Percentiles rank a stretch among this genome's conserved stretches.
phyloP scores from a whole-genome alignment of 2,888 invertebrate genomes.

The Lasioglossum oenotherae region DNA sequence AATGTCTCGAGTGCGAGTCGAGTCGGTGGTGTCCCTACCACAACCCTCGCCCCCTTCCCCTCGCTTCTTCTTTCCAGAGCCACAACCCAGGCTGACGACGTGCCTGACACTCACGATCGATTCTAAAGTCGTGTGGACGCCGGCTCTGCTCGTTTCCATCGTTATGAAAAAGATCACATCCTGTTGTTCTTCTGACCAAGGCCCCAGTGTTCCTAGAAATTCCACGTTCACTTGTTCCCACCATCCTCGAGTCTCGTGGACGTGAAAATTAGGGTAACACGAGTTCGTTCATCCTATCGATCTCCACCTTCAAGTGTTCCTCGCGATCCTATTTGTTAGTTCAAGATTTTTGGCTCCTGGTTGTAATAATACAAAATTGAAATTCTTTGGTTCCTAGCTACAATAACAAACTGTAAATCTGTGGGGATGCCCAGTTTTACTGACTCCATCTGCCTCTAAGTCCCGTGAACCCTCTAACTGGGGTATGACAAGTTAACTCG shows the following conservation, averaged over 20 bases:
- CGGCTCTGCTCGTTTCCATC: slow-evolving; percentile 59
- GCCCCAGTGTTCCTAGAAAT: not conserved
- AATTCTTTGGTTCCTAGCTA: not conserved
- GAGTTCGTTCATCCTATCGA: too few species aligned
- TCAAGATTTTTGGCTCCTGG: not conserved
- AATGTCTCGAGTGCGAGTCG: slow-evolving; percentile 69
- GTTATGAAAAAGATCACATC: not conserved
- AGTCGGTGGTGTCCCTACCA: slow-evolving; percentile 56
- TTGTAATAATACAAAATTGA: not conserved
- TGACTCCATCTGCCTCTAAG: too few species aligned
- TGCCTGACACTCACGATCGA: slow-evolving; percentile 80
- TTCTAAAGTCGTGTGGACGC: slow-evolving; percentile 66
- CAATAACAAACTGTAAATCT: too few species aligned
- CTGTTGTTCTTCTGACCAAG: not conserved
- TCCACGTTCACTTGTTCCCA: not conserved
- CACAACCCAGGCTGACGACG: slow-evolving; percentile 76
- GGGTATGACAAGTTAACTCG: too few species aligned
- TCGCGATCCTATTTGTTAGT: not conserved
- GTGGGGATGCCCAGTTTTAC: too few species aligned
- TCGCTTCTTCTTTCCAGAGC: slow-evolving; percentile 44
- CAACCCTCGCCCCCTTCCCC: slow-evolving; percentile 24
- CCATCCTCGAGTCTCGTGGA: not conserved
- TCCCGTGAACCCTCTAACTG: too few species aligned
- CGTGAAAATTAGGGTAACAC: not conserved
- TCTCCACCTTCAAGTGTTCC: not conserved